phyloP scores from a whole-genome alignment of 64 coral and sea anemone genomes.

The Montipora cactus region DNA sequence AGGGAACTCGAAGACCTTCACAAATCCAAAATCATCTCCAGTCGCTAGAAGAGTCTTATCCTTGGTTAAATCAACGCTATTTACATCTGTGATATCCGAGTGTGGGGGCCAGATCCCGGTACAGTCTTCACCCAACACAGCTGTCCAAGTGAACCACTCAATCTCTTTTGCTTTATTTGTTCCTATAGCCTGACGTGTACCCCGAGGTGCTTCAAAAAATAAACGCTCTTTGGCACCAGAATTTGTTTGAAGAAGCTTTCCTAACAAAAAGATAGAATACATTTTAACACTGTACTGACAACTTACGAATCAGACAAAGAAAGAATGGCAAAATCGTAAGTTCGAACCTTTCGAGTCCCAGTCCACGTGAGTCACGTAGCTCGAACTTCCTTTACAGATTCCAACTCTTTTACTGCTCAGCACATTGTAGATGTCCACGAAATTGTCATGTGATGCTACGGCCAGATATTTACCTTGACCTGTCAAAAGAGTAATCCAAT shows the following conservation, averaged over 20 bases:
- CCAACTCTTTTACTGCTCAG: conserved; percentile 96
- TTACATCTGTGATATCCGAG: conserved; percentile 96
- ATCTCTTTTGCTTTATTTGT: conserved; percentile 86
- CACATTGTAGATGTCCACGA: conserved; percentile 98
- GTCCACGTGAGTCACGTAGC: conserved; percentile 95
- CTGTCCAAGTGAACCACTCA: conserved; percentile 89
- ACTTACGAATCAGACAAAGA: not conserved
- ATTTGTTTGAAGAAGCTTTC: conserved; percentile 95
- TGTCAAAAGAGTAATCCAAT: not conserved
- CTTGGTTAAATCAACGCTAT: conserved; percentile 88
- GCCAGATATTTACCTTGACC: conserved; percentile 98
- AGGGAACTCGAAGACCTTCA: conserved; percentile 96
- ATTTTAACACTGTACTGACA: not conserved
- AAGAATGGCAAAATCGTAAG: not conserved
- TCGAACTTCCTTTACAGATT: conserved; percentile 98
- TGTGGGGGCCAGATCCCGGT: conserved; percentile 93
- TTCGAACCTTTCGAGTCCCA: conserved; percentile 83
- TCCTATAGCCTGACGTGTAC: conserved; percentile 84
- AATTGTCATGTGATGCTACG: conserved; percentile 97
- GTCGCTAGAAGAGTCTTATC: conserved; percentile 89
- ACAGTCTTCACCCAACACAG: conserved; percentile 80
- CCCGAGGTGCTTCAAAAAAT: conserved; percentile 95
- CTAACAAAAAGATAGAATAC: conserved; percentile 26
- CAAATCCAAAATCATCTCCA: conserved; percentile 98
- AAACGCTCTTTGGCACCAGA: conserved; percentile 94